These are phyloP conservation scores for Tachycineta bicolor DNA, from an alignment of 2,113 vertebrate species.

Conservation along the genomic window DNA sequence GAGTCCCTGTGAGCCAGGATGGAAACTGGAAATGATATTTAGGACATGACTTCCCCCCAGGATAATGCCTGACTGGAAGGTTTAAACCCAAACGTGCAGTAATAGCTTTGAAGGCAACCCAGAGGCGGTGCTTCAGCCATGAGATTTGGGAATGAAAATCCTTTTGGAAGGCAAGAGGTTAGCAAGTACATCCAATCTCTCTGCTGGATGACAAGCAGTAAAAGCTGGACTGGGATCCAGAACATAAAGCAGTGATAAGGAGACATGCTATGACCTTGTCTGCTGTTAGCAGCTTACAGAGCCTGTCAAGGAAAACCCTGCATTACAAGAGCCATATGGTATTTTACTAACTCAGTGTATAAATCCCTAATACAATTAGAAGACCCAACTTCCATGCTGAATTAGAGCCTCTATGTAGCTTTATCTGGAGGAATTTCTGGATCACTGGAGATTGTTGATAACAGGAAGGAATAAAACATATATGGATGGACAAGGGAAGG, in stretches of 20 bases:
- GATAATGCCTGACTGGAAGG: background rate
- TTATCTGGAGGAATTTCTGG: constrained; percentile 23
- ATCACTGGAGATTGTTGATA: background rate
- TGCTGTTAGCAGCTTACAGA: constrained; percentile 56
- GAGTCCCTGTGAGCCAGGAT: background rate
- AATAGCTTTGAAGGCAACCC: background rate
- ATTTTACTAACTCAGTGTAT: constrained; percentile 17
- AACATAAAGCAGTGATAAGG: constrained; percentile 25
- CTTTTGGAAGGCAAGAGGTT: background rate
- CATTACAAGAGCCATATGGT: constrained; percentile 45
- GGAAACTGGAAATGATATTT: background rate
- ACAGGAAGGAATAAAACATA: background rate
- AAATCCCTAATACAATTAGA: constrained; percentile 70
- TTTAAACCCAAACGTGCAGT: background rate
- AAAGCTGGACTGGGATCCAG: background rate
- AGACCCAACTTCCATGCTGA: constrained; percentile 22
- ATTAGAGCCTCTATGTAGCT: background rate
- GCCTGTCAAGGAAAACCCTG: constrained; percentile 30
- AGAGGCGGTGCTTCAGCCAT: background rate
- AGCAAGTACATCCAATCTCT: background rate
- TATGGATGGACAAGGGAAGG: background rate
- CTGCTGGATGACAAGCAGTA: background rate
- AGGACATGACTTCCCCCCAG: background rate
- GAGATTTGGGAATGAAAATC: background rate
- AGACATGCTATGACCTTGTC: constrained; percentile 46